phyloP scores from a whole-genome alignment of 2,113 vertebrate species.

The Lasiurus cinereus region DNA sequence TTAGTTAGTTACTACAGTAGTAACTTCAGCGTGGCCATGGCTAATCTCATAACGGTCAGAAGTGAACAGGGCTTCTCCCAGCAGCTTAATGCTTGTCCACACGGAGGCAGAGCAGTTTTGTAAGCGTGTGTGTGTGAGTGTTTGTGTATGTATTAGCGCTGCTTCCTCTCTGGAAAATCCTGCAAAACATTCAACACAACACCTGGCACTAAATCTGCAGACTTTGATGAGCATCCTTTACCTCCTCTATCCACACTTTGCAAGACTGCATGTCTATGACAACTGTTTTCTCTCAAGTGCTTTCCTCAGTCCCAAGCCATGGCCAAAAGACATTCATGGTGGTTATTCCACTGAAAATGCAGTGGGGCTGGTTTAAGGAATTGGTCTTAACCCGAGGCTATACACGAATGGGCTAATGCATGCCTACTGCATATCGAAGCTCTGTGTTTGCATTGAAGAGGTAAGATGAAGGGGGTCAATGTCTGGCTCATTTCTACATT shows the following conservation, averaged over 20 bases:
- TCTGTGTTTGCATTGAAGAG: slow-evolving; percentile 27
- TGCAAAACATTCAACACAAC: neutral
- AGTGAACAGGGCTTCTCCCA: neutral
- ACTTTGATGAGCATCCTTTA: neutral
- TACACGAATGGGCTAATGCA: neutral
- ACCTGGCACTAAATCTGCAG: neutral
- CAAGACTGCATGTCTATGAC: neutral
- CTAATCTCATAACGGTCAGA: accelerated
- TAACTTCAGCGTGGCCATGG: neutral
- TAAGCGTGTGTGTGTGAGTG: too few species aligned
- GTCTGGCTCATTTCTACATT: slow-evolving; percentile 1
- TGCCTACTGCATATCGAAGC: neutral
- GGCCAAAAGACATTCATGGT: neutral
- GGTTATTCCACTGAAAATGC: neutral
- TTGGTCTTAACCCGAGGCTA: slow-evolving; percentile 48
- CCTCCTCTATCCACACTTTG: neutral
- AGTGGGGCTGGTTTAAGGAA: slow-evolving; percentile 17
- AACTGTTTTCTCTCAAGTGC: slow-evolving; percentile 27
- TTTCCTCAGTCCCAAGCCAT: neutral
- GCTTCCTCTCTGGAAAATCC: neutral
- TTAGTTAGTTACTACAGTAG: too few species aligned
- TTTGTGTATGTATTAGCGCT: neutral
- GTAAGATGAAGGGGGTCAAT: neutral
- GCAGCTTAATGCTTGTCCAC: neutral
- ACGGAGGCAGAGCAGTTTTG: neutral